Base-by-base conservation (phyloP, 2,113 vertebrate genomes). In the Raphicerus campestris region DNA sequence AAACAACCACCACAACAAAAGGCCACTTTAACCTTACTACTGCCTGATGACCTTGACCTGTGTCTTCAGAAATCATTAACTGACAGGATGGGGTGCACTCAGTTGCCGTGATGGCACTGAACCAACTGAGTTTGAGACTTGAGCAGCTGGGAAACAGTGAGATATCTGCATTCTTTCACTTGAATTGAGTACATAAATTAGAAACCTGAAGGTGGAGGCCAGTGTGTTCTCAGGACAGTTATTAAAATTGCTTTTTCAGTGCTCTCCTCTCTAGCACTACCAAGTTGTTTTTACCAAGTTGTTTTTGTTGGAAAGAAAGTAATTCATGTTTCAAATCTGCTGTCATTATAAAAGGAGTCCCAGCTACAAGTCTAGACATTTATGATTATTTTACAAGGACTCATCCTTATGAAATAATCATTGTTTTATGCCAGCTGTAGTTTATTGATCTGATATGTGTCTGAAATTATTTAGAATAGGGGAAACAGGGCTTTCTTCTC, bases 381-480 rank as follows among this genome's bases (percentile, higher is more conserved):
- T 89, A 58, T 93, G 96, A 97, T 97, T 20, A 84, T 97, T 98
- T 98, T 96, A 96, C 93, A 97, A 97, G 94, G 83, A 95, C 70
- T 58, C 75, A 47, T 98, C 61, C 58, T 98, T 96, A 73, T 98
- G 94, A 97, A 97, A 87, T 84, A 98, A 26, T 96, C 94, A 28
- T 97, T 94, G 73, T 53, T 93, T 77, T 53, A 80, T 97, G 89
- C 93, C 94, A 92, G 8, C 78, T 95, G 28, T 92, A 51, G 84
- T 84, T 53, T 63, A 93, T 93, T 92, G 95, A 45, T 97, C 60
- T 93, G 6, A 81, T 82, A 90, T 91, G 35, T 60, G 32, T 55
- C 94, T 98, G 78, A 97, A 98, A 97, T 97, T 97, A 96, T 98
- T 98, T 26, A 96, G 85, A 94, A 94, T 87, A 45, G 58, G 13